phyloP scores from a whole-genome alignment of 1,140 invertebrate species.

The Ericerus pela region DNA sequence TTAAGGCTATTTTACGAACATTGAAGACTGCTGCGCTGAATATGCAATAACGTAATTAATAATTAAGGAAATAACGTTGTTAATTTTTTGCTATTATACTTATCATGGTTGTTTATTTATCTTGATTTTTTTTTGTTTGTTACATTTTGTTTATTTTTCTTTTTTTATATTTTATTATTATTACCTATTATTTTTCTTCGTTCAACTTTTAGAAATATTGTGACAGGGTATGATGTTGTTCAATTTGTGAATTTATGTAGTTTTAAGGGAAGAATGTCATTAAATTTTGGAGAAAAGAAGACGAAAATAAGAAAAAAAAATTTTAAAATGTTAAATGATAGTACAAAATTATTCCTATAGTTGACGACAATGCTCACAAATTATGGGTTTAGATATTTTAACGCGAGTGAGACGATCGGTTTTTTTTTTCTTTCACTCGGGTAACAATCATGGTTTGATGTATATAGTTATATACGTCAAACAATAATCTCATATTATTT shows the following conservation, averaged over 20 bases:
- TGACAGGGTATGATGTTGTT: background rate
- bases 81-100: slow-evolving; percentile 4
- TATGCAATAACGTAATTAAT: slow-evolving; percentile 7
- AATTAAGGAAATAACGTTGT: slow-evolving; percentile 6
- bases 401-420: no score
- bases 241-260: background rate
- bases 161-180: background rate
- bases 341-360: no score
- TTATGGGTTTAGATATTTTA: no score
- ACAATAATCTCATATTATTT: no score
- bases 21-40: slow-evolving; percentile 6
- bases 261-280: background rate
- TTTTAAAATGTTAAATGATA: no score
- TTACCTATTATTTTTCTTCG: background rate
- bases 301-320: no score
- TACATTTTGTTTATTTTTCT: slow-evolving; percentile 1
- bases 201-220: background rate
- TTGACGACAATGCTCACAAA: no score
- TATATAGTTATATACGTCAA: no score
- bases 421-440: no score
- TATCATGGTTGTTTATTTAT: slow-evolving; percentile 11
- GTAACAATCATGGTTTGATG: no score
- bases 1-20: slow-evolving; percentile 7
- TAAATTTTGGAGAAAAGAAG: background rate
- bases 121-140: slow-evolving; percentile 7